Percentiles rank a stretch among this genome's conserved stretches.
These are phyloP conservation scores for Hypsopygia costalis DNA, from an alignment of 2,888 invertebrate species.

Conservation along the genomic window DNA sequence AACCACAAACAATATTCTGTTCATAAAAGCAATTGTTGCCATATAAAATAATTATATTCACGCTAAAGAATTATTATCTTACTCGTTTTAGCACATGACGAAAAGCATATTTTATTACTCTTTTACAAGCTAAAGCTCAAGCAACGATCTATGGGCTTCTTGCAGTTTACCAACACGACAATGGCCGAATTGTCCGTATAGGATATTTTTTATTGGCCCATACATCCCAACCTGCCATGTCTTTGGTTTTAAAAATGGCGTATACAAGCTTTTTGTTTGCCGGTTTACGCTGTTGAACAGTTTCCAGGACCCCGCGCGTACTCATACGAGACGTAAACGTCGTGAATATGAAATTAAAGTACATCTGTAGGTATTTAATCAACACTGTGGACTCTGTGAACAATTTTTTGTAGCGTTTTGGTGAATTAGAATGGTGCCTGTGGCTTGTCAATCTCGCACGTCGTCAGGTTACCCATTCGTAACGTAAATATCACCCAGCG, in stretches of 20 bases:
- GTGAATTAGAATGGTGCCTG: slow-evolving; percentile 80
- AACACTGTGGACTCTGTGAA: slow-evolving; percentile 73
- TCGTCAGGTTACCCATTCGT: slow-evolving; percentile 76
- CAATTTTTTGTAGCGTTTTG: slow-evolving; percentile 75
- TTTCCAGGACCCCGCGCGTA: slow-evolving; percentile 64
- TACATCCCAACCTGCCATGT: slow-evolving; percentile 78
- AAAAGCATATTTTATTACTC: slow-evolving; percentile 74
- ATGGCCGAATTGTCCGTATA: slow-evolving; percentile 77
- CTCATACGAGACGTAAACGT: slow-evolving; percentile 62
- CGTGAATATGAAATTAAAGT: slow-evolving; percentile 79
- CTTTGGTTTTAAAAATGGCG: slow-evolving; percentile 83
- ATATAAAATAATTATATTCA: slow-evolving; percentile 38
- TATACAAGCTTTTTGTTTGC: slow-evolving; percentile 83
- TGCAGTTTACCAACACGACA: slow-evolving; percentile 81
- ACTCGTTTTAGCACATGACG: slow-evolving; percentile 74
- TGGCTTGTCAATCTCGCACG: slow-evolving; percentile 77
- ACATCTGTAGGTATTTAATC: slow-evolving; percentile 78
- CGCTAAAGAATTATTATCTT: slow-evolving; percentile 54
- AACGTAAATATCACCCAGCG: slow-evolving; percentile 76
- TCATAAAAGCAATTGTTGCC: slow-evolving; percentile 51
- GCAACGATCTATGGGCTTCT: slow-evolving; percentile 78
- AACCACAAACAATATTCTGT: too few relatives aligned
- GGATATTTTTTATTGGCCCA: slow-evolving; percentile 79
- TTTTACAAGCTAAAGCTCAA: slow-evolving; percentile 74
- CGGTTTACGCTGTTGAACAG: slow-evolving; percentile 78